phyloP scores from a whole-genome alignment of 2,888 invertebrate genomes.

The Encarsia formosa region DNA sequence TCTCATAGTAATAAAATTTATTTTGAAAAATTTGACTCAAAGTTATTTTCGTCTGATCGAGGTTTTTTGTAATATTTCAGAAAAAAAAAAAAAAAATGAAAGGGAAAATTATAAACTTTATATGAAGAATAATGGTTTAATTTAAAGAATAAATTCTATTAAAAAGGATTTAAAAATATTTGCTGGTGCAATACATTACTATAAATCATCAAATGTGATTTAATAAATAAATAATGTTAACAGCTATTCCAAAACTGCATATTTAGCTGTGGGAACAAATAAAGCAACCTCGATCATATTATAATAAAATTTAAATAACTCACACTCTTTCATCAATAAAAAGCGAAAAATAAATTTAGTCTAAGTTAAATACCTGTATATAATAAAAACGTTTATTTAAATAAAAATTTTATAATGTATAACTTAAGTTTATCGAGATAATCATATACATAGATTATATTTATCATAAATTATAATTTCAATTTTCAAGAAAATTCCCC shows the following conservation, averaged over 20 bases:
- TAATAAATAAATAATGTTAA: background rate
- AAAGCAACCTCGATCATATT: conserved; percentile 8
- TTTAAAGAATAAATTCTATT: no score
- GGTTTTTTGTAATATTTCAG: no score
- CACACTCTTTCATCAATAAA: background rate
- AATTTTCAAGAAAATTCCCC: conserved; percentile 16
- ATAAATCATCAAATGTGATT: conserved; percentile 3
- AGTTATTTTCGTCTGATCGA: no score
- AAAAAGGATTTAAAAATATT: conserved; percentile 7
- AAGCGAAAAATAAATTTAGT: background rate
- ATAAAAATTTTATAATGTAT: conserved; percentile 40
- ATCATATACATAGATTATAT: conserved; percentile 14
- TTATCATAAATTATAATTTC: conserved; percentile 19
- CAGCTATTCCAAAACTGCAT: background rate
- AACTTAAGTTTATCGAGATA: conserved; percentile 16
- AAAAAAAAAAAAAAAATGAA: no score
- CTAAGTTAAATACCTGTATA: conserved; percentile 30
- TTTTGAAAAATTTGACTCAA: no score
- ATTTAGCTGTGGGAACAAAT: conserved; percentile 7
- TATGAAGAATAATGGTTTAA: no score
- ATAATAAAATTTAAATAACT: background rate
- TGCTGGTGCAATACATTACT: conserved; percentile 14
- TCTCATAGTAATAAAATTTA: no score
- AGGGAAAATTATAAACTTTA: no score
- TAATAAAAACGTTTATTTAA: conserved; percentile 42